These are phyloP conservation scores for Gymnoscopelus braueri DNA, from an alignment of 2,797 vertebrate genomes.

Conservation along the genomic window DNA sequence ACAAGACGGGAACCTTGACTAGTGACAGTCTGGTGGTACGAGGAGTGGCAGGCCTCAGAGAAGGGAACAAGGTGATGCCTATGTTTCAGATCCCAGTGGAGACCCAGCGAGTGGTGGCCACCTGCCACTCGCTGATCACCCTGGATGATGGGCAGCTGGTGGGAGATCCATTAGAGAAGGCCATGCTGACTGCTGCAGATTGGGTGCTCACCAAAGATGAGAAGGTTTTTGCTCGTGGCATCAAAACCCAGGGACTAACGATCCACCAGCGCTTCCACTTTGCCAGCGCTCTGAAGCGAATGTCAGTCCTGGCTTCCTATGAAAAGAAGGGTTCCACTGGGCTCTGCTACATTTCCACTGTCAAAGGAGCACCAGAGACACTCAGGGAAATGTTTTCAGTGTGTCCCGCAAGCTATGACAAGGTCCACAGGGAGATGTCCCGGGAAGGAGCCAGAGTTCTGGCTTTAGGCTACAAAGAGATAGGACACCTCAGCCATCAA, in stretches of 20 bases:
- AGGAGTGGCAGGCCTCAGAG: slow-evolving; percentile 94
- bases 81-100: slow-evolving; percentile 93
- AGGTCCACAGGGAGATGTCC: slow-evolving; percentile 93
- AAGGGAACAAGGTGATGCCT: slow-evolving; percentile 91
- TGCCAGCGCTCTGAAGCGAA: slow-evolving; percentile 95
- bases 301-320: slow-evolving; percentile 95
- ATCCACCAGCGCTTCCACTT: slow-evolving; percentile 99
- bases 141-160: slow-evolving; percentile 94
- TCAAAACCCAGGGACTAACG: slow-evolving; percentile 96
- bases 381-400: slow-evolving; percentile 91
- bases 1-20: slow-evolving; percentile 96
- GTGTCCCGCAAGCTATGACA: slow-evolving; percentile 87
- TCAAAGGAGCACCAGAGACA: slow-evolving; percentile 97
- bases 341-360: slow-evolving; percentile 92
- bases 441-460: slow-evolving; percentile 92
- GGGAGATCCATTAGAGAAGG: slow-evolving; percentile 95
- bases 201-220: slow-evolving; percentile 98
- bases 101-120: slow-evolving; percentile 93
- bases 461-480: slow-evolving; percentile 94
- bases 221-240: slow-evolving; percentile 94
- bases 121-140: slow-evolving; percentile 94
- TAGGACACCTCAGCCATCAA: slow-evolving; percentile 95
- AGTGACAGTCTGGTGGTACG: slow-evolving; percentile 94
- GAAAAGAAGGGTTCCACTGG: slow-evolving; percentile 92
- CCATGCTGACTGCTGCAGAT: slow-evolving; percentile 94